Evolutionary conservation across 2,113 vertebrate species (phyloP), one percentile per base, ranked within the genome.

Genomic region (Sus scrofa): DNA sequence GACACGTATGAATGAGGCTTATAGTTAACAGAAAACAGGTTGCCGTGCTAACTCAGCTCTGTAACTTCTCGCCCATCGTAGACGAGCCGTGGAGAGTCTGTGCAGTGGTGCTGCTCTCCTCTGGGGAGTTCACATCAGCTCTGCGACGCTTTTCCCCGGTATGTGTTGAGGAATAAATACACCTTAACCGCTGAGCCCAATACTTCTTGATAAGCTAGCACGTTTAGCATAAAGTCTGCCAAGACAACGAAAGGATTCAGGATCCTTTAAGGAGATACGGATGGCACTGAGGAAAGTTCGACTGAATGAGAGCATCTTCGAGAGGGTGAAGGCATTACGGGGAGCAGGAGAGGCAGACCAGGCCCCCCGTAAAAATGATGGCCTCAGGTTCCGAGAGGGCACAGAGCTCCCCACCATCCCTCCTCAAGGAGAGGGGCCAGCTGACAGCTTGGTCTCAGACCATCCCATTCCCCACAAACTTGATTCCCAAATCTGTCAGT

Each of bases 61-160:
- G 7, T 10, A 65, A 26, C 18, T 22, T 39, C 44, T 3, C 1
- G 2, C 89, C 13, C 34, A 10, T 37, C 27, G 22, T 56, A 44
- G 9, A 19, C 5, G 4, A 2, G 19, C 2, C 5, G 34, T 0
- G 58, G 44, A 75, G 34, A 18, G 1, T 6, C 26, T 18, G 7
- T 2, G 13, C 52, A 3, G 1, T 1, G 0, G 62, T 20, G 30
- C 75, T n/a, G 50, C 52, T 30, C 74, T 16, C 63, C 83, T 50
- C 73, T 39, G 39, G 37, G 24, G 58, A 39, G 2, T 12, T 26
- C 34, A 14, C 6, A 14, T 44, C 27, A 34, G 70, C 18, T 73
- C 27, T n/a, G 2, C n/a, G 44, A 52, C 8, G 52, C 12, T 26
- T 90, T 68, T 70, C 60, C 27, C 63, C 39, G 44, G 44, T 82